Conservation (phyloP, 2,888 invertebrate genomes). For the Leptinotarsa tumamoca region DNA sequence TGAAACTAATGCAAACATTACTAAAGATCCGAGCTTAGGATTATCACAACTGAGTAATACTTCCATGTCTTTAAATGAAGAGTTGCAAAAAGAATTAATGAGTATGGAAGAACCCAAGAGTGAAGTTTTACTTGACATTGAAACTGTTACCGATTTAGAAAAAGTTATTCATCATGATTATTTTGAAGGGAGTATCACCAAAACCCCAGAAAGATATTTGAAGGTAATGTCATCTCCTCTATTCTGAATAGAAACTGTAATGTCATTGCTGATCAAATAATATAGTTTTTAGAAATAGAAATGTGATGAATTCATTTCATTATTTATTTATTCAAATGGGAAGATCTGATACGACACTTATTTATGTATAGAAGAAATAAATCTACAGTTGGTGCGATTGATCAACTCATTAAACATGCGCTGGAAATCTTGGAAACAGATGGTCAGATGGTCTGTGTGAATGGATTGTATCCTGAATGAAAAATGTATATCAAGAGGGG, state of each 20-base stretch:
- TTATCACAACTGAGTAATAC: constrained; percentile 35
- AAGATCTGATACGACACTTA: too few species aligned
- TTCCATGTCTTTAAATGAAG: constrained; percentile 51
- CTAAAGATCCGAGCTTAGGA: neutral
- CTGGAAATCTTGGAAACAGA: too few species aligned
- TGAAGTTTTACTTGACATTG: constrained; percentile 64
- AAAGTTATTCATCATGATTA: constrained; percentile 70
- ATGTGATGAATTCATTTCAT: too few species aligned
- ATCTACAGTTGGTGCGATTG: too few species aligned
- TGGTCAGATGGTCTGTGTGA: too few species aligned
- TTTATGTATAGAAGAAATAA: too few species aligned
- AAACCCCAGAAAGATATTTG: constrained; percentile 71
- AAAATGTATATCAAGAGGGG: too few species aligned
- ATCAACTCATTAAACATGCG: too few species aligned
- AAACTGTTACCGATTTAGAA: constrained; percentile 69
- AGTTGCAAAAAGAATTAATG: constrained; percentile 53
- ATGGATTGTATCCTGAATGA: too few species aligned
- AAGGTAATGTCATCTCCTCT: constrained; percentile 57
- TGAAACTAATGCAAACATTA: neutral
- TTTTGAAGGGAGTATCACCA: constrained; percentile 69
- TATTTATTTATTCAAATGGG: too few species aligned
- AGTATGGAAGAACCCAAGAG: constrained; percentile 66
- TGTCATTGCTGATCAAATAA: neutral
- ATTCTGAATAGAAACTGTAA: constrained; percentile 8
- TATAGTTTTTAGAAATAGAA: too few species aligned